phyloP scores from a whole-genome alignment of 2,888 invertebrate species.

The Xestia c-nigrum region DNA sequence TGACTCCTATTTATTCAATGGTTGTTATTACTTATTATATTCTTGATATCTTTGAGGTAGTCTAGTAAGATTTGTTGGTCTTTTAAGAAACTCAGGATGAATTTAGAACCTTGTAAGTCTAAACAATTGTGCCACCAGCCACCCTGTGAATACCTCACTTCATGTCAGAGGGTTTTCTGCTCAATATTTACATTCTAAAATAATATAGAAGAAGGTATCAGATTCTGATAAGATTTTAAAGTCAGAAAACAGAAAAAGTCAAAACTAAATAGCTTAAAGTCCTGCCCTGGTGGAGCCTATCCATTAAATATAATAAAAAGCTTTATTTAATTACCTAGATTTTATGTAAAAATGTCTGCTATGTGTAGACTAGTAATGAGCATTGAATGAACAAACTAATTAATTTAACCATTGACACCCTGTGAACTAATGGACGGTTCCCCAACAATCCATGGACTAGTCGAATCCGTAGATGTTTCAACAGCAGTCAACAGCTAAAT shows the following conservation, averaged over 20 bases:
- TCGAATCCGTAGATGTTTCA: too few species aligned
- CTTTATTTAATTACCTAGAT: too few species aligned
- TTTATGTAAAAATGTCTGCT: too few species aligned
- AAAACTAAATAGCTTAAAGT: neutral
- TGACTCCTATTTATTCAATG: neutral
- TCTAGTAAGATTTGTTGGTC: neutral
- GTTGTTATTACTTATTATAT: neutral
- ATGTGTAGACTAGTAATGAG: too few species aligned
- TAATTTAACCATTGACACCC: too few species aligned
- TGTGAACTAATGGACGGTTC: too few species aligned
- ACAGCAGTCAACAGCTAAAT: too few species aligned
- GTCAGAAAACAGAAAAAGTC: neutral
- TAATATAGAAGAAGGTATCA: neutral
- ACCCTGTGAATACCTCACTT: neutral
- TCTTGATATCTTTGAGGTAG: neutral
- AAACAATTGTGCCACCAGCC: neutral
- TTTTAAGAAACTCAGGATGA: neutral
- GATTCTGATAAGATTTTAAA: neutral
- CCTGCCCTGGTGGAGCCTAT: neutral
- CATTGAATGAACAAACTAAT: too few species aligned
- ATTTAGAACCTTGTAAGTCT: neutral
- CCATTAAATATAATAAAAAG: neutral
- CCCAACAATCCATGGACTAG: too few species aligned
- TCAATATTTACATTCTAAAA: neutral
- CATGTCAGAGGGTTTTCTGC: neutral